These are phyloP conservation scores for Sternarchorhynchus goeldii DNA, from an alignment of 2,797 vertebrate genomes.

Conservation along the genomic window DNA sequence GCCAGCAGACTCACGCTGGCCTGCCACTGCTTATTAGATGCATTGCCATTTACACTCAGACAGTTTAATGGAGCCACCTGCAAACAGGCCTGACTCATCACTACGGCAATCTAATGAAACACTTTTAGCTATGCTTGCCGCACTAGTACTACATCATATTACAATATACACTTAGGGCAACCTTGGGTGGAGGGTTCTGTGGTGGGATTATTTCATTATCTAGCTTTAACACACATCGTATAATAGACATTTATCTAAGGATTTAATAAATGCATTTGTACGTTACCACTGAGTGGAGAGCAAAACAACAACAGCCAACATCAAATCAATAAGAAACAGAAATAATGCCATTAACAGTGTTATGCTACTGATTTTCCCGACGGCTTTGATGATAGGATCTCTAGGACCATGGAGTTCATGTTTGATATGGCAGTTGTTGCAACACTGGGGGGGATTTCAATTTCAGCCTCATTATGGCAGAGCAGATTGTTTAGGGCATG, in stretches of 20 bases:
- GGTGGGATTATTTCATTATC: neutral
- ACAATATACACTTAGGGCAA: neutral
- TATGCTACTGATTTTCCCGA: neutral
- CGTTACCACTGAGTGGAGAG: no score
- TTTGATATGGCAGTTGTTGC: conserved; percentile 35
- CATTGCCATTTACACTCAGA: conserved; percentile 60
- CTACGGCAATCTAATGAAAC: conserved; percentile 52
- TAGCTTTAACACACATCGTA: neutral
- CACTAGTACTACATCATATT: conserved; percentile 26
- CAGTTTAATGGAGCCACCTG: conserved; percentile 67
- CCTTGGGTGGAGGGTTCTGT: neutral
- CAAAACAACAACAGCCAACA: neutral
- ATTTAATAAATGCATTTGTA: neutral
- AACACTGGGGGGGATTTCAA: conserved; percentile 37
- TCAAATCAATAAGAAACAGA: neutral
- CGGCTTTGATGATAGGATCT: neutral
- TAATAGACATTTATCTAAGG: conserved; percentile 4
- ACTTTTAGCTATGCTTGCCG: conserved; percentile 28
- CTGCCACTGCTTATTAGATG: conserved; percentile 59
- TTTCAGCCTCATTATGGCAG: conserved; percentile 40
- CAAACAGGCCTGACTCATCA: conserved; percentile 52
- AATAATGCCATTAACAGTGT: neutral
- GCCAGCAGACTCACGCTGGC: conserved; percentile 29
- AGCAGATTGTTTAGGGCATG: conserved; percentile 43
- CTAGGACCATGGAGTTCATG: conserved; percentile 11